A percentile compares a stretch with the other conserved stretches of the same genome.
phyloP scores from a whole-genome alignment of 2,797 vertebrate genomes.

The Smutsia temminckii region DNA sequence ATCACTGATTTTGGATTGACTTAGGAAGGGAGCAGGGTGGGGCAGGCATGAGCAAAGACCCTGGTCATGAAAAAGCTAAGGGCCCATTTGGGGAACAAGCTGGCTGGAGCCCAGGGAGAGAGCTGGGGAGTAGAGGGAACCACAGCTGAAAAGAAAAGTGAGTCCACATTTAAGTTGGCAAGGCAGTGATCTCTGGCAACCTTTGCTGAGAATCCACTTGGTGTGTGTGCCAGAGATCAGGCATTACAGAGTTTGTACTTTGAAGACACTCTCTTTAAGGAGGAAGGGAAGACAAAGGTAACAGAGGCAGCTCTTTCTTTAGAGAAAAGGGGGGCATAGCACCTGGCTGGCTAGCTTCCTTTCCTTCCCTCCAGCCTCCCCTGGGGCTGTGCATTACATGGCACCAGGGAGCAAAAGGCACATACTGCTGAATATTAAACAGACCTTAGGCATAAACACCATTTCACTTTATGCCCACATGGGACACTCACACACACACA shows the following conservation, averaged over 20 bases:
- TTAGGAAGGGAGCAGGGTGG: neutral
- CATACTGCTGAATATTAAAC: neutral
- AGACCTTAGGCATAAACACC: neutral
- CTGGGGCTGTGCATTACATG: neutral
- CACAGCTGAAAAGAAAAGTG: neutral
- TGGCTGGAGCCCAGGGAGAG: neutral
- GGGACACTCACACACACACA: neutral
- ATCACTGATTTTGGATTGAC: neutral
- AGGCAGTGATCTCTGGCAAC: neutral
- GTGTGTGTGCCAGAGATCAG: neutral
- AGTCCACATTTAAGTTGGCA: neutral
- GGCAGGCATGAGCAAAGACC: neutral
- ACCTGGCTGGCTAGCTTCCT: neutral
- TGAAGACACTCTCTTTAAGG: too few relatives aligned
- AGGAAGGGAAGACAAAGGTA: neutral
- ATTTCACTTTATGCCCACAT: fast-evolving
- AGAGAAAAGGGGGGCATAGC: neutral
- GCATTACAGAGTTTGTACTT: fast-evolving
- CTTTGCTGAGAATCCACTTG: neutral
- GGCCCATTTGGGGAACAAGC: neutral
- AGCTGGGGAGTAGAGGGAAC: neutral
- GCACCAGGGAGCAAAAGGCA: neutral
- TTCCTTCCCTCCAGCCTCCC: neutral
- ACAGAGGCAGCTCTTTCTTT: neutral
- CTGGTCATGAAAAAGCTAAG: neutral